A percentile compares a stretch with the other conserved stretches of the same genome.
Conservation (phyloP, 2,888 invertebrate species). For the Parapristionchus giblindavisi region DNA sequence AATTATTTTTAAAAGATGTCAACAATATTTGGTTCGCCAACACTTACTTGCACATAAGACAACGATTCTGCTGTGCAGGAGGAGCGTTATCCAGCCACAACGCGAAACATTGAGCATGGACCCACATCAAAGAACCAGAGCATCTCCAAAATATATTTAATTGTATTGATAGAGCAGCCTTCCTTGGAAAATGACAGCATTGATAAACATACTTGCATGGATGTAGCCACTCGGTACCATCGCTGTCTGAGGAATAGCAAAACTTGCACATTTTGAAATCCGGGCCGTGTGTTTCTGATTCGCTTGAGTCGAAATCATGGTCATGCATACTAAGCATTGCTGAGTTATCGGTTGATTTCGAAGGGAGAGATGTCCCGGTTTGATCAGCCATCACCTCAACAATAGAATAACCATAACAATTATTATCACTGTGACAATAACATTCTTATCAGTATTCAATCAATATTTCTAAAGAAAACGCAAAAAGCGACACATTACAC, state of each 20-base stretch:
- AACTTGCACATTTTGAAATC: conserved; percentile 36
- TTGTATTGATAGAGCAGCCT: neutral
- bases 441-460: neutral
- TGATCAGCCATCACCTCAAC: conserved; percentile 12
- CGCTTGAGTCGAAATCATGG: conserved; percentile 2
- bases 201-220: conserved; percentile 30
- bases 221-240: conserved; percentile 33
- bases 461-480: conserved; percentile 1
- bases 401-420: neutral
- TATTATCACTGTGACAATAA: neutral
- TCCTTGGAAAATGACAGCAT: neutral
- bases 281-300: neutral
- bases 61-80: conserved; percentile 49
- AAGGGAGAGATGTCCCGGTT: neutral
- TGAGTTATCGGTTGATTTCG: conserved; percentile 17
- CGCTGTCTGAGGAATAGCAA: conserved; percentile 30
- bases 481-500: neutral
- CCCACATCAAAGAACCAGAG: conserved; percentile 47
- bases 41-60: conserved; percentile 52
- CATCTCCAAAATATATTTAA: conserved; percentile 8
- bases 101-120: conserved; percentile 51
- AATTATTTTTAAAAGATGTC: neutral
- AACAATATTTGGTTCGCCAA: neutral
- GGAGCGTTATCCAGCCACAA: conserved; percentile 54
- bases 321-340: neutral